A percentile compares a stretch with the other conserved stretches of the same genome.
These are phyloP conservation scores for Microtus ochrogaster DNA, from an alignment of 2,113 vertebrate species.

Conservation along the genomic window DNA sequence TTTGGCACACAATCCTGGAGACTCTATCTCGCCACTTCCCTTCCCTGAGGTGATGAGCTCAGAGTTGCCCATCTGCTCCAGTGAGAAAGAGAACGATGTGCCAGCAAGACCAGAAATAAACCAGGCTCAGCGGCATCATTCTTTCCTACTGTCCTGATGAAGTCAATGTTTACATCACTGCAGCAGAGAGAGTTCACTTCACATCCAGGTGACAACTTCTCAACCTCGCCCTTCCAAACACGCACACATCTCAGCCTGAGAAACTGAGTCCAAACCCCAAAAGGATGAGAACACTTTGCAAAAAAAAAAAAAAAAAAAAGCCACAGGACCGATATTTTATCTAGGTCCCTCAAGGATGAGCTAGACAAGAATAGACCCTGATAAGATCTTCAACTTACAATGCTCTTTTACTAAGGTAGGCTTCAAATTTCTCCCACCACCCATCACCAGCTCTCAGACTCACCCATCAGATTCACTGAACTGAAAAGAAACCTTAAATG, in stretches of 20 bases:
- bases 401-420: neutral
- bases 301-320: neutral
- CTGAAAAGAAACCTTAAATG: neutral
- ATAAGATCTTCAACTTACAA: neutral
- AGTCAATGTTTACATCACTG: slow-evolving; percentile 28
- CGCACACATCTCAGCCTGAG: neutral
- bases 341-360: neutral
- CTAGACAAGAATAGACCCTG: neutral
- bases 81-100: slow-evolving; percentile 13
- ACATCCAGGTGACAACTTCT: neutral
- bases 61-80: slow-evolving; percentile 73
- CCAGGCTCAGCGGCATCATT: neutral
- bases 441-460: neutral
- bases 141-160: neutral
- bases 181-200: neutral
- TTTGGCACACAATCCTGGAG: slow-evolving; percentile 57
- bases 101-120: slow-evolving; percentile 62
- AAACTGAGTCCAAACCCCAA: neutral
- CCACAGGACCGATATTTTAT: neutral
- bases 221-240: neutral
- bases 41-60: slow-evolving; percentile 69
- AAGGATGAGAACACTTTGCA: neutral
- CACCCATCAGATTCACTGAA: neutral
- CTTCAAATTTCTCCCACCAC: neutral
- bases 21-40: slow-evolving; percentile 44